Conservation (phyloP, 2,113 vertebrate species). For the Sander lucioperca region DNA sequence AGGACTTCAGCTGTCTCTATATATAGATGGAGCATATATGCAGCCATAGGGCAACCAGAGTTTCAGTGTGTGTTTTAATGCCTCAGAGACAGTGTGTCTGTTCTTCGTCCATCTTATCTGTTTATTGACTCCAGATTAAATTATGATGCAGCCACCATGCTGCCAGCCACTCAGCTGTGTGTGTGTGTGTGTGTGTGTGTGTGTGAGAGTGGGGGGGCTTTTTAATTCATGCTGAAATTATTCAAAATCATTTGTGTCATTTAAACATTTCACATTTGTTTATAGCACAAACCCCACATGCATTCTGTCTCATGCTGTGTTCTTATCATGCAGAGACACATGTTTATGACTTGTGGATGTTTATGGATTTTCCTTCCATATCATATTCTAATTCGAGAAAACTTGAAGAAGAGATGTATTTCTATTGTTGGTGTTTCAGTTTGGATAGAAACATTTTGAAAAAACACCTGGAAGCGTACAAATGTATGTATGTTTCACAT, state of each 20-base stretch:
- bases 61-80: constrained; percentile 3
- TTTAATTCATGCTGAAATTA: background rate
- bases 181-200: background rate
- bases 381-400: background rate
- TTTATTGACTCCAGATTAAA: constrained; percentile 58
- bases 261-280: constrained; percentile 2
- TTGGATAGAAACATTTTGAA: background rate
- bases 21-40: constrained; percentile 34
- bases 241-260: constrained; percentile 1
- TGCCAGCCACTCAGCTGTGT: constrained; percentile 45
- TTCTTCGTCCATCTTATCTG: constrained; percentile 54
- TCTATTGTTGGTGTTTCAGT: background rate
- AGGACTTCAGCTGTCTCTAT: constrained; percentile 20
- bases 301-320: background rate
- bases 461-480: constrained; percentile 36
- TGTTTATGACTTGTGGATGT: constrained; percentile 18
- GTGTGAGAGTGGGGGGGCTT: background rate
- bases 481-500: background rate
- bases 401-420: background rate
- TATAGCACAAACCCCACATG: background rate
- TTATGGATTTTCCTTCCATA: constrained; percentile 13
- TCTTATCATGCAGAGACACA: background rate
- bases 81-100: constrained; percentile 43
- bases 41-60: constrained; percentile 12
- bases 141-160: constrained; percentile 48